A percentile compares a stretch with the other conserved stretches of the same genome.
phyloP scores from a whole-genome alignment of 2,797 vertebrate genomes.

The Hylomyscus alleni region DNA sequence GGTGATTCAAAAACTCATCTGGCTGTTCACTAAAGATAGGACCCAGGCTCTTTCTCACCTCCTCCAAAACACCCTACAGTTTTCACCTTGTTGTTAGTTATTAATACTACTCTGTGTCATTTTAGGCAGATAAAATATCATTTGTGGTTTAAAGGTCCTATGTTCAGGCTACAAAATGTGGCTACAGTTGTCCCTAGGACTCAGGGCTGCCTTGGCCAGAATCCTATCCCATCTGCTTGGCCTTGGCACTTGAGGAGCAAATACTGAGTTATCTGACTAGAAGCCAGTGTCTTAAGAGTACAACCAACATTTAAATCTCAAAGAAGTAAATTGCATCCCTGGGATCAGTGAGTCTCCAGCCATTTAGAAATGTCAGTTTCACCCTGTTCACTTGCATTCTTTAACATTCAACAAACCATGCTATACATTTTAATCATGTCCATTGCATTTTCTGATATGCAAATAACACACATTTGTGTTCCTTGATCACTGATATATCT shows the following conservation, averaged over 20 bases:
- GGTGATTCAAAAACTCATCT: background rate
- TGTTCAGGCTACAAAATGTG: background rate
- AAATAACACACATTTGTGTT: slow-evolving; percentile 30
- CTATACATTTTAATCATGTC: slow-evolving; percentile 42
- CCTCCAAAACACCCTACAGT: background rate
- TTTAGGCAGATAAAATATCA: background rate
- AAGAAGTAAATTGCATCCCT: slow-evolving; percentile 19
- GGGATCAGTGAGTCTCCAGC: background rate
- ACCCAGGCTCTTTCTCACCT: background rate
- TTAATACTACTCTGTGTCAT: background rate
- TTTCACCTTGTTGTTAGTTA: background rate
- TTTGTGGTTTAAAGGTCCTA: background rate
- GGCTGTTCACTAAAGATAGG: background rate
- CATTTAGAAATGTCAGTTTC: slow-evolving; percentile 35
- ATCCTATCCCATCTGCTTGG: background rate
- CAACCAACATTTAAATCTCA: slow-evolving; percentile 34
- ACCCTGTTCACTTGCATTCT: slow-evolving; percentile 3
- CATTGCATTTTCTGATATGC: slow-evolving; percentile 42
- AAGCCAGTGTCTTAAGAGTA: background rate
- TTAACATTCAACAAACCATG: slow-evolving; percentile 4
- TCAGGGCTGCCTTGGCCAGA: background rate
- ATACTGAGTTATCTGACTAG: background rate
- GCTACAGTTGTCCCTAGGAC: background rate
- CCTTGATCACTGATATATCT: slow-evolving; percentile 2
- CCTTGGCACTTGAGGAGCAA: background rate